Evolutionary conservation across 2,888 invertebrate genomes (phyloP), one percentile per base, ranked within the genome.

Genomic region (Eucera pruinosa): DNA sequence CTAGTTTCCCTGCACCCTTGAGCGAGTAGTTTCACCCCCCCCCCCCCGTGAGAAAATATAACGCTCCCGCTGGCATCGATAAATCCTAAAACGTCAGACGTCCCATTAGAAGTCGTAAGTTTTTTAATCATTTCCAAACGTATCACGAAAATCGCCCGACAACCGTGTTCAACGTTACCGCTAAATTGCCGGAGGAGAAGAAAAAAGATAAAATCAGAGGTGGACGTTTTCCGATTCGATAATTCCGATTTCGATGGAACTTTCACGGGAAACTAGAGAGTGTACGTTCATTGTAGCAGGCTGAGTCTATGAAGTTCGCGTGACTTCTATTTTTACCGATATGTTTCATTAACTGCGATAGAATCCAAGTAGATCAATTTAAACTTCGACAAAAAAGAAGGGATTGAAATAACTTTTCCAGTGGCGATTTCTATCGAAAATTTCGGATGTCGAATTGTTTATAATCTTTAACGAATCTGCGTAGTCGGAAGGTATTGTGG

Each of bases 1-100:
- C 82, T 74, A 73, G 78, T 77, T 60, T 52, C 62, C 72, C 54
- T 25, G 41, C 62, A 48, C 48, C 57, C 68, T 25, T 50, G 11
- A 39, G 45, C 50, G 18, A 54, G 58, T 69, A 58, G 52, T 61
- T 75, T 23, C 60, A 25, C 25, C 15, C 27, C 27, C 55, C 69
- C 18, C 60, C 25, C 25, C 15, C 27, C 27, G 50, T 55, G 60
- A 60, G n/a, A 72, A 73, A 75, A 60, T 75, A 73, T 66, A 41
- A 65, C 58, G 60, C 47, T 20, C 45, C n/a, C 18, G 33, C 11
- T 18, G 18, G 18, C 57, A 20, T 43, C 73, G 65, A 75, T 73
- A 73, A 72, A 75, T 75, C 54, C 39, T 4, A n/a, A 13, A 9
- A 48, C 45, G 41, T 41, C 33, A 54, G 13, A 41, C 30, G n/a